A percentile compares a stretch with the other conserved stretches of the same genome.
Evolutionary conservation across 2,113 vertebrate species (phyloP).

Genomic region (human (Homo sapiens)): GRCh38 chr12:295501-296000

Average conservation of each 20-base stretch:
- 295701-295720: slow-evolving; percentile 93
- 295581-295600: slow-evolving; percentile 96
- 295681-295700: slow-evolving; percentile 97
- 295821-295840: not conserved
- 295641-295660: slow-evolving; percentile 98
- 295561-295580: slow-evolving; percentile 92
- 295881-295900: not conserved
- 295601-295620: slow-evolving; percentile 98
- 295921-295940: not conserved
- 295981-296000: not conserved
- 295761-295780: slow-evolving; percentile 97
- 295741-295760: slow-evolving; percentile 95
- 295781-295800: slow-evolving; percentile 89
- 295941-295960: not conserved
- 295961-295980: slow-evolving; percentile 11
- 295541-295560: not conserved
- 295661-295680: slow-evolving; percentile 98
- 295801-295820: not conserved
- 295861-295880: not conserved
- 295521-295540: not conserved
- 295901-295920: not conserved
- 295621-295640: slow-evolving; percentile 98
- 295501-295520: not conserved
- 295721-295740: slow-evolving; percentile 97
- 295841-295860: not conserved